Evolutionary conservation across 2,888 invertebrate species (phyloP), one percentile per base, ranked within the genome.

Genomic region (Elaeidobius kamerunicus): DNA sequence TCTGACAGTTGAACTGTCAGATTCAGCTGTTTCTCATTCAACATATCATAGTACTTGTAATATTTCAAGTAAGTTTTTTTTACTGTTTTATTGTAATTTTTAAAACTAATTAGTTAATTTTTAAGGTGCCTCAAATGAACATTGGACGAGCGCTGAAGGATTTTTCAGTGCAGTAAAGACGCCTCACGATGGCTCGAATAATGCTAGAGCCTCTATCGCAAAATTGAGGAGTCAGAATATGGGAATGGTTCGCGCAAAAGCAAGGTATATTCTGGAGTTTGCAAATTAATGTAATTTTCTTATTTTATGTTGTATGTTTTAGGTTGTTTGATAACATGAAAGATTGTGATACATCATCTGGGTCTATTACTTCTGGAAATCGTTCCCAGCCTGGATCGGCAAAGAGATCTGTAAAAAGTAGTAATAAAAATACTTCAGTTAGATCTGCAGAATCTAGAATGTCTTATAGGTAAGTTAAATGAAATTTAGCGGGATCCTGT

Each of bases 201-300:
- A 79, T 18, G 83, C 84, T 1, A 76, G 88, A 52, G 84, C 85
- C 0, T 88, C 88, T 0, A 81, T 89, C 9, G 86, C 85, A 15
- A 83, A 83, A 62, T 67, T 89, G 20, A 76, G 87, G 18, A 76
- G 79, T 40, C 85, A 86, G 69, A 89, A 89, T 69, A 87, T 86
- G 4, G 90, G 89, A 5, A 88, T 87, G 75, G 89, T 90, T 1
- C 73, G 87, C 52, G 88, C 86, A 1, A 88, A 87, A 74, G 87
- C 88, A 0, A 85, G 50, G 56, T 51, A 45, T 23, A 27, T 7
- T 5, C 27, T 30, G 7, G 19, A 20, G 12, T 30, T 16, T 35
- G 19, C 12, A 9, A 40, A 28, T 18, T 18, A 2, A 9, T 27
- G 12, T 15, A 14, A 18, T 15, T 34, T 14, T 35, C 35, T 14